Conservation (phyloP, 2,797 vertebrate genomes). For the Heterohyrax brucei region DNA sequence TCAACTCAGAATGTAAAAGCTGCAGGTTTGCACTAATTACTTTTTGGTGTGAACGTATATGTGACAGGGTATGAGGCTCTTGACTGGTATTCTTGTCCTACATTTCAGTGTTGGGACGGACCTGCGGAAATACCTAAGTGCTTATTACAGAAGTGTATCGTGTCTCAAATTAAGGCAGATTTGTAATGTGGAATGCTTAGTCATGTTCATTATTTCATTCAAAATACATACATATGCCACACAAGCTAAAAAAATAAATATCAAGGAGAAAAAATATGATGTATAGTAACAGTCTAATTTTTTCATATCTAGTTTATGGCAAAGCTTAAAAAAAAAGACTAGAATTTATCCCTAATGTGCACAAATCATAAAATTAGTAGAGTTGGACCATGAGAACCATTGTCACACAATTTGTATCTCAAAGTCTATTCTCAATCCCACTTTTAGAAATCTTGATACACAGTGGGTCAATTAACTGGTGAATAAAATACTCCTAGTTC, state of each 20-base stretch:
- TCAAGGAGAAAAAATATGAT: constrained; percentile 78
- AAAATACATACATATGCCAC: neutral
- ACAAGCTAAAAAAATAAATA: constrained; percentile 62
- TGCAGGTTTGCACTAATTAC: neutral
- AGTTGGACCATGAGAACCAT: constrained; percentile 64
- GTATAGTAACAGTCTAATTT: constrained; percentile 12
- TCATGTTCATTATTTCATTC: constrained; percentile 1
- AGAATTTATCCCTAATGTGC: constrained; percentile 78
- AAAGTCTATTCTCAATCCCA: constrained; percentile 46
- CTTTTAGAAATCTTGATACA: constrained; percentile 19
- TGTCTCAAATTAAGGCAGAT: constrained; percentile 28
- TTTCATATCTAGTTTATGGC: constrained; percentile 79
- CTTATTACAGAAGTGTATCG: neutral
- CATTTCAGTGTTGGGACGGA: neutral
- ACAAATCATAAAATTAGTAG: constrained; percentile 64
- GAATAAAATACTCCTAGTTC: constrained; percentile 31
- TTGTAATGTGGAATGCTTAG: neutral
- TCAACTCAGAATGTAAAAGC: constrained; percentile 8
- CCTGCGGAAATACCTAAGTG: constrained; percentile 20
- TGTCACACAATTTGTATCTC: constrained; percentile 35
- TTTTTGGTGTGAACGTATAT: neutral
- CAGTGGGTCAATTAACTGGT: neutral
- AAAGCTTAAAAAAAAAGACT: constrained; percentile 78
- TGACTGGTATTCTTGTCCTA: neutral
- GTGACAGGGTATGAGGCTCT: neutral